A percentile compares a stretch with the other conserved stretches of the same genome.
Evolutionary conservation across 2,888 invertebrate species (phyloP).

Genomic region (Coleophora deauratella): DNA sequence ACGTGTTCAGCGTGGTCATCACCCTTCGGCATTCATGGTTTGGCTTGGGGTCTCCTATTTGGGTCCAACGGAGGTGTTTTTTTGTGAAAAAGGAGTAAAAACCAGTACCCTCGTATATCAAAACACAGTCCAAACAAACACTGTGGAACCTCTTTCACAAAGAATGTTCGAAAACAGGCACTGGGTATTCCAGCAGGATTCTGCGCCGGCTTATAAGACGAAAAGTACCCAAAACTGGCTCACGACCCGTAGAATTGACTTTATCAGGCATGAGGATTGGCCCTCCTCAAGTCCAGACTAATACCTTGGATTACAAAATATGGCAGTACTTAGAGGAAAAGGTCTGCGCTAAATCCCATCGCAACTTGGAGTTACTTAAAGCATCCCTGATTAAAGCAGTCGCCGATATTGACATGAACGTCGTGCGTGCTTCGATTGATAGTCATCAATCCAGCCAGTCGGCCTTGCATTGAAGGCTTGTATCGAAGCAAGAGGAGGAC

Average conservation of each 20-base stretch:
- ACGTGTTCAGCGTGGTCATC: too few relatives aligned
- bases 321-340: too few relatives aligned
- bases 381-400: too few relatives aligned
- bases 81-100: slow-evolving; percentile 14
- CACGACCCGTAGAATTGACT: slow-evolving; percentile 9
- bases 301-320: slow-evolving; percentile 8
- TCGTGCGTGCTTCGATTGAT: not conserved
- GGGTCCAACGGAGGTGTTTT: too few relatives aligned
- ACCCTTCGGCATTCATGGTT: too few relatives aligned
- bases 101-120: slow-evolving; percentile 6
- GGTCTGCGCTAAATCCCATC: not conserved
- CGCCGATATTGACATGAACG: too few relatives aligned
- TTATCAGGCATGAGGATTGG: slow-evolving; percentile 12
- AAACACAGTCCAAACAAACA: slow-evolving; percentile 4
- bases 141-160: slow-evolving; percentile 6
- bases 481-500: not conserved
- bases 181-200: too few relatives aligned
- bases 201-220: slow-evolving; percentile 11
- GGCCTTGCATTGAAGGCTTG: not conserved
- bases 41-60: too few relatives aligned
- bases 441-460: too few relatives aligned
- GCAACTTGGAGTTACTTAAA: not conserved
- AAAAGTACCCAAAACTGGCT: slow-evolving; percentile 10
- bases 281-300: slow-evolving; percentile 8
- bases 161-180: slow-evolving; percentile 8